Evolutionary conservation across 1,140 invertebrate species (phyloP), one percentile per base, ranked within the genome.

Genomic region (Ctenoplectra terminalis): DNA sequence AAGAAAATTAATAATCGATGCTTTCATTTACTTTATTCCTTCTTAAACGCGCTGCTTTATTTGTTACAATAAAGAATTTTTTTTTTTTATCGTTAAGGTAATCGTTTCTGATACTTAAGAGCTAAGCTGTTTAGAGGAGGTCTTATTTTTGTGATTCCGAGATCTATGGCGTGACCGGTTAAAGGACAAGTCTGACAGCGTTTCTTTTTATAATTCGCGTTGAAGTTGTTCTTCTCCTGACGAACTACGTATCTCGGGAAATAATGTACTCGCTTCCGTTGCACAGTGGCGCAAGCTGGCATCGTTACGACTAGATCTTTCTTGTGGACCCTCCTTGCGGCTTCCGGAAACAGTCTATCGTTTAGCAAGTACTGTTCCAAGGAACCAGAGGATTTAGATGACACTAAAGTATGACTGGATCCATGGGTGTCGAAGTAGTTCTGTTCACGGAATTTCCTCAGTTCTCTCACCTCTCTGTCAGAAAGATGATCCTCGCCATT

Each of bases 351-450:
- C 0, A 93, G 66, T 72, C 92, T 67, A 9, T 92, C 89, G 26
- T 93, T 93, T 23, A 92, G 40, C 15, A 89, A 4, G 61, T 84
- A 91, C 0, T 91, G 89, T n/a, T 91, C 74, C 29, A 92, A 75
- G 5, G 87, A 92, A 13, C 76, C 87, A 2, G 87, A 87, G 6
- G 87, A 91, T 40, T 75, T 78, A 4, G 86, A 89, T 1, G 87
- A 90, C 8, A 29, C 50, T 6, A 90, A 74, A 9, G 90, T 90
- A 0, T 81, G 64, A 23, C 50, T 81, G 0, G 91, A 92, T 40
- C 92, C 92, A 66, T 93, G 92, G 0, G 92, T 93, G 8, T 93
- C 92, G 34, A 91, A 93, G 34, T 92, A 93, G 81, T 93, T 92
- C 48, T 91, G 82, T 13, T 91, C 85, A 1, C 92, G 91, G 77